These are phyloP conservation scores for Piprites chloris DNA, from an alignment of 2,113 vertebrate genomes.

Conservation along the genomic window DNA sequence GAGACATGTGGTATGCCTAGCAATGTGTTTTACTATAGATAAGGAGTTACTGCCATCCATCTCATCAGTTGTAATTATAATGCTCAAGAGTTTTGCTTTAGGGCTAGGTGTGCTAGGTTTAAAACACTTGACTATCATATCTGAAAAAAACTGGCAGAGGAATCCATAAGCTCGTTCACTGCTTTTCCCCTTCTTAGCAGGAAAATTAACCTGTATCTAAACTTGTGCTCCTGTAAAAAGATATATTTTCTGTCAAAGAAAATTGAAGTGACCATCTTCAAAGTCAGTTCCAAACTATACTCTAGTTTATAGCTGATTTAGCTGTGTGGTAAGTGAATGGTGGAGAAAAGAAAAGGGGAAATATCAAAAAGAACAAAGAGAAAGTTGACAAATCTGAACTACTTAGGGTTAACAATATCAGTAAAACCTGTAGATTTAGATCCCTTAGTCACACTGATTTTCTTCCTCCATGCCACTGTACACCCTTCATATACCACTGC, in stretches of 20 bases:
- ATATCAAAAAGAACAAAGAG: background rate
- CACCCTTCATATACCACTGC: fast-evolving
- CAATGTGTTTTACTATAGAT: background rate
- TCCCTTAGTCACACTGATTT: background rate
- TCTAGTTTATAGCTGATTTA: background rate
- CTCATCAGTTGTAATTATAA: background rate
- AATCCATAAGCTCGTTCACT: background rate
- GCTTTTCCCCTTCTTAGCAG: background rate
- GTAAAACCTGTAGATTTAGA: background rate
- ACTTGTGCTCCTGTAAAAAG: background rate
- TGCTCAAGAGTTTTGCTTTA: background rate
- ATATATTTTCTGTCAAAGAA: fast-evolving
- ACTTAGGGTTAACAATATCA: background rate
- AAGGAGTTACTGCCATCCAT: background rate
- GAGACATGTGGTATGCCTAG: background rate
- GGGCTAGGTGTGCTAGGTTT: background rate
- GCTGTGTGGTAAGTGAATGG: background rate
- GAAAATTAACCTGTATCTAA: background rate
- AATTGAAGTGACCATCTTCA: background rate
- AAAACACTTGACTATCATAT: background rate
- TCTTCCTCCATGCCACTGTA: background rate
- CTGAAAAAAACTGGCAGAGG: background rate
- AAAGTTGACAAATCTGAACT: background rate
- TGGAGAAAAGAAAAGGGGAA: background rate
- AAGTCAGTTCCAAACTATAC: background rate